phyloP scores from a whole-genome alignment of 2,797 vertebrate genomes.

The Gobio occitaniae region DNA sequence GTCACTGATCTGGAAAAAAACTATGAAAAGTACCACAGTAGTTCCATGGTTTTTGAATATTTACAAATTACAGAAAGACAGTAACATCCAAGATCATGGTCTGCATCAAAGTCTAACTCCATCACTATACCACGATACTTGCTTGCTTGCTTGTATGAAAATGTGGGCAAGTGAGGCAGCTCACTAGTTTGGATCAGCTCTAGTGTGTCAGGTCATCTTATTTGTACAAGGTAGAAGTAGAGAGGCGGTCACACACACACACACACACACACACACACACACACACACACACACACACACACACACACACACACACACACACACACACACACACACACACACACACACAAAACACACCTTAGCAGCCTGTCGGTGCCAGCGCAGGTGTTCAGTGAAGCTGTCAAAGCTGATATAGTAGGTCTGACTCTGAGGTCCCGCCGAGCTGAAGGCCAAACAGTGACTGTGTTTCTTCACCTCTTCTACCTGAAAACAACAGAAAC shows the following conservation, averaged over 20 bases:
- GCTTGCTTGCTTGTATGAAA: background rate
- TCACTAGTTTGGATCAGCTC: background rate
- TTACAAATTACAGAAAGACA: background rate
- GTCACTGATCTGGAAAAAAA: background rate
- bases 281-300: too few species aligned
- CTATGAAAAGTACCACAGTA: background rate
- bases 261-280: too few species aligned
- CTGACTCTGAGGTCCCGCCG: slow-evolving; percentile 95
- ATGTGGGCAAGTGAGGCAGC: background rate
- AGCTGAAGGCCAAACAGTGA: slow-evolving; percentile 98
- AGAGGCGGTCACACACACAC: background rate
- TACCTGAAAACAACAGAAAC: slow-evolving; percentile 79
- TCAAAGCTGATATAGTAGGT: slow-evolving; percentile 98
- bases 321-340: background rate
- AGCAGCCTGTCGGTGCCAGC: slow-evolving; percentile 95
- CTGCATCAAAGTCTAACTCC: background rate
- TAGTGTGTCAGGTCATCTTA: background rate
- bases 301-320: too few species aligned
- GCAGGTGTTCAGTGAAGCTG: slow-evolving; percentile 96
- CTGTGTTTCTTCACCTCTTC: slow-evolving; percentile 98
- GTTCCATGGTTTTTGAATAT: background rate
- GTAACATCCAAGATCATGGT: background rate
- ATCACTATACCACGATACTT: background rate
- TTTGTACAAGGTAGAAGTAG: background rate
- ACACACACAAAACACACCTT: slow-evolving; percentile 79